phyloP scores from a whole-genome alignment of 2,888 invertebrate genomes.

The Creontiades dilutus region DNA sequence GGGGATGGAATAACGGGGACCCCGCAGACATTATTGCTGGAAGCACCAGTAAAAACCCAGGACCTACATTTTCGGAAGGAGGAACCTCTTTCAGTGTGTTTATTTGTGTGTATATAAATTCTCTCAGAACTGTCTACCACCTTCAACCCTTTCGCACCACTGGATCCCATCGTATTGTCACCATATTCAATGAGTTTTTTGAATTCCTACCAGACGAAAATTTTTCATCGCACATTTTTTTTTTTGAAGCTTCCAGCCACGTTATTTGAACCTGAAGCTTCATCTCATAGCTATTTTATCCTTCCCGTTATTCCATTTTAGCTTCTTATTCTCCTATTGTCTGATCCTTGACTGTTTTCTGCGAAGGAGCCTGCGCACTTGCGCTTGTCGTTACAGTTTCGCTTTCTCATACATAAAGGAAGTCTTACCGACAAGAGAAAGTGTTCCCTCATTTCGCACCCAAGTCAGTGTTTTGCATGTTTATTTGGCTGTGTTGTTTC shows the following conservation, averaged over 20 bases:
- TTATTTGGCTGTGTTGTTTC: too few relatives aligned
- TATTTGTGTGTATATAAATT: slow-evolving; percentile 34
- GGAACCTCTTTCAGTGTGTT: slow-evolving; percentile 23
- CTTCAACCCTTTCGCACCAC: not conserved
- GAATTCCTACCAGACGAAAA: not conserved
- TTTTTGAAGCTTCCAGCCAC: not conserved
- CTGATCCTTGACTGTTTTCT: too few relatives aligned
- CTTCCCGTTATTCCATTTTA: too few relatives aligned
- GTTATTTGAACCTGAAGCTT: too few relatives aligned
- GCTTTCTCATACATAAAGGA: too few relatives aligned
- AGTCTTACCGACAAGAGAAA: too few relatives aligned
- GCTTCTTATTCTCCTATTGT: too few relatives aligned
- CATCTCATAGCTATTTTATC: too few relatives aligned
- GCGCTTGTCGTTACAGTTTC: too few relatives aligned
- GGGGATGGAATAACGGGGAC: slow-evolving; percentile 3
- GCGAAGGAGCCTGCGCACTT: too few relatives aligned
- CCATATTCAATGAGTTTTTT: slow-evolving; percentile 2
- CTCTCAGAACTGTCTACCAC: not conserved
- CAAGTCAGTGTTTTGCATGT: too few relatives aligned
- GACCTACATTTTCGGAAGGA: not conserved
- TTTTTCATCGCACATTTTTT: not conserved
- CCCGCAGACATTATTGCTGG: not conserved
- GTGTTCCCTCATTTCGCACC: too few relatives aligned
- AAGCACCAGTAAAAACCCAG: not conserved
- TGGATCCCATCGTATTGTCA: slow-evolving; percentile 6